These are phyloP conservation scores for Pseudachorutes palmiensis DNA, from an alignment of 1,140 invertebrate genomes.

Conservation along the genomic window DNA sequence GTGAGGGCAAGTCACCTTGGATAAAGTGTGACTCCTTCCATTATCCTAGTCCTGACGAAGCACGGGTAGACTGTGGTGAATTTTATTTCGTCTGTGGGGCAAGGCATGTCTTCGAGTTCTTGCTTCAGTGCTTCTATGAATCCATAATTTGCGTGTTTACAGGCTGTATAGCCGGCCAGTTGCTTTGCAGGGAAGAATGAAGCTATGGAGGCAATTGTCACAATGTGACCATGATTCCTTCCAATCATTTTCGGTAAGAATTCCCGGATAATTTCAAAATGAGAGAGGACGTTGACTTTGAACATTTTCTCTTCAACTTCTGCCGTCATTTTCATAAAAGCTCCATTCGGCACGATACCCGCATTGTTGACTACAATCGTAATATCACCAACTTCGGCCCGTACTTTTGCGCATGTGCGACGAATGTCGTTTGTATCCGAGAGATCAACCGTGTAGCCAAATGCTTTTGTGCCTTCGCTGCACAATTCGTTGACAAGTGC, in stretches of 20 bases:
- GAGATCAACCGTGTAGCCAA: conserved; percentile 30
- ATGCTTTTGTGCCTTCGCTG: conserved; percentile 20
- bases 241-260: conserved; percentile 73
- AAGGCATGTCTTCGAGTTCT: conserved; percentile 53
- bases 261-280: conserved; percentile 69
- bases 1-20: no score
- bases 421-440: conserved; percentile 21
- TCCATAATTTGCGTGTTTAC: conserved; percentile 67
- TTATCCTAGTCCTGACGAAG: conserved; percentile 73
- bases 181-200: conserved; percentile 64
- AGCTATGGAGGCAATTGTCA: conserved; percentile 72
- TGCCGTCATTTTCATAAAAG: conserved; percentile 54
- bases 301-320: conserved; percentile 60
- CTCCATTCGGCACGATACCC: conserved; percentile 71
- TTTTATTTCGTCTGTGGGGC: conserved; percentile 54
- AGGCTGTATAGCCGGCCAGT: conserved; percentile 70
- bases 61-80: conserved; percentile 72
- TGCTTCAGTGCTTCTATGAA: conserved; percentile 53
- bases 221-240: conserved; percentile 68
- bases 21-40: conserved; percentile 50
- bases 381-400: conserved; percentile 47
- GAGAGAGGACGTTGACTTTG: conserved; percentile 68
- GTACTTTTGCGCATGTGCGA: conserved; percentile 15
- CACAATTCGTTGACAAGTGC: conserved; percentile 24
- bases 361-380: conserved; percentile 77